These are phyloP conservation scores for Conger conger DNA, from an alignment of 2,113 vertebrate species.

Conservation along the genomic window DNA sequence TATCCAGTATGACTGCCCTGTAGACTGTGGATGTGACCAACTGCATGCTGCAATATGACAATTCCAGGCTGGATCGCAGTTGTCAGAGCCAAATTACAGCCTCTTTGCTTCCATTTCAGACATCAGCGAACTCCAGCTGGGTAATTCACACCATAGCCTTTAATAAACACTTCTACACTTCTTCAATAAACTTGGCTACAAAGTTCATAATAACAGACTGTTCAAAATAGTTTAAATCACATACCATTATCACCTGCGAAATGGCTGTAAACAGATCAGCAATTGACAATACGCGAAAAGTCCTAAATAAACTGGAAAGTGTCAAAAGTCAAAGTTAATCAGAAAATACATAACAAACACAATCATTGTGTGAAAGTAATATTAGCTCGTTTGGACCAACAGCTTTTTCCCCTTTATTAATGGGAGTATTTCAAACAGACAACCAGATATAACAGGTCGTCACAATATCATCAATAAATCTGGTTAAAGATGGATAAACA, in stretches of 20 bases:
- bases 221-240: neutral
- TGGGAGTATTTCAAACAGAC: neutral
- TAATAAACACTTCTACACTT: neutral
- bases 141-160: conserved; percentile 1
- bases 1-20: neutral
- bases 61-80: neutral
- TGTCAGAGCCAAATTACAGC: neutral
- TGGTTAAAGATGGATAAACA: neutral
- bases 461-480: neutral
- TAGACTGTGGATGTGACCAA: conserved; percentile 10
- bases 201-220: neutral
- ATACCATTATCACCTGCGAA: neutral
- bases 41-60: neutral
- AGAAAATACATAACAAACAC: too few species aligned
- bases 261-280: neutral
- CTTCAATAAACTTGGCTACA: neutral
- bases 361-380: neutral
- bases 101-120: conserved; percentile 12
- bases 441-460: neutral
- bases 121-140: neutral
- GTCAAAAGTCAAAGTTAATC: neutral
- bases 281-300: neutral
- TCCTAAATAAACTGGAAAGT: neutral
- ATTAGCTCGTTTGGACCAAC: neutral
- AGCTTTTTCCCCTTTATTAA: neutral